Evolutionary conservation across 2,888 invertebrate species (phyloP).

Genomic region (Sipunculus nudus): DNA sequence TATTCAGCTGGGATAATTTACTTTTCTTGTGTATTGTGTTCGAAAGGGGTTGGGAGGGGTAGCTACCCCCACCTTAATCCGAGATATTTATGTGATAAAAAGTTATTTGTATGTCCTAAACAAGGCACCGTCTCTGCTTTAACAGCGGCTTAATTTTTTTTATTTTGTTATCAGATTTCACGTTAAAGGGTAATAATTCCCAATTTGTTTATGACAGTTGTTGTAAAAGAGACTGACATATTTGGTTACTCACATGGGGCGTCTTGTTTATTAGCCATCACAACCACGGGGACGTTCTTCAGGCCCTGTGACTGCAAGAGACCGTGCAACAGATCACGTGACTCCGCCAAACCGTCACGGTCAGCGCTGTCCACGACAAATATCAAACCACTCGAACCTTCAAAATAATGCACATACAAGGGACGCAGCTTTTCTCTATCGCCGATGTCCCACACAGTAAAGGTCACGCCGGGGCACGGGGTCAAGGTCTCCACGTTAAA

Average conservation of each 20-base stretch:
- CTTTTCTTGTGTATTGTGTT: too few species aligned
- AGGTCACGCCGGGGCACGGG: constrained; percentile 57
- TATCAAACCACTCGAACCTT: constrained; percentile 54
- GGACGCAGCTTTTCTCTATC: constrained; percentile 61
- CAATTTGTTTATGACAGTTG: too few species aligned
- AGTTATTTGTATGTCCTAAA: too few species aligned
- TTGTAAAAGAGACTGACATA: too few species aligned
- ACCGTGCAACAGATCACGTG: constrained; percentile 53
- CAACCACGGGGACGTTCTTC: constrained; percentile 61
- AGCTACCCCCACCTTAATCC: too few species aligned
- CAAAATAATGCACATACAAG: constrained; percentile 63
- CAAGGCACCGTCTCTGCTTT: too few species aligned
- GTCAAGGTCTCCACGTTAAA: constrained; percentile 64
- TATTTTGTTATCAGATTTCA: too few species aligned
- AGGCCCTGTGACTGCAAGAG: constrained; percentile 55
- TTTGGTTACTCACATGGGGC: constrained; percentile 53
- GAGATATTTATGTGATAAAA: too few species aligned
- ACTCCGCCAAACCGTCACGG: constrained; percentile 52
- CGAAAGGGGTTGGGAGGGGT: too few species aligned
- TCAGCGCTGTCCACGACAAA: constrained; percentile 64
- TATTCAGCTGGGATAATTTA: too few species aligned
- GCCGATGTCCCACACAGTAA: constrained; percentile 66
- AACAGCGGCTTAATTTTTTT: too few species aligned
- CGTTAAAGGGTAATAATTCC: too few species aligned
- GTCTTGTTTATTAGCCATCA: constrained; percentile 66